These are phyloP conservation scores for Nilaparvata lugens DNA, from an alignment of 1,140 invertebrate species.

Conservation along the genomic window DNA sequence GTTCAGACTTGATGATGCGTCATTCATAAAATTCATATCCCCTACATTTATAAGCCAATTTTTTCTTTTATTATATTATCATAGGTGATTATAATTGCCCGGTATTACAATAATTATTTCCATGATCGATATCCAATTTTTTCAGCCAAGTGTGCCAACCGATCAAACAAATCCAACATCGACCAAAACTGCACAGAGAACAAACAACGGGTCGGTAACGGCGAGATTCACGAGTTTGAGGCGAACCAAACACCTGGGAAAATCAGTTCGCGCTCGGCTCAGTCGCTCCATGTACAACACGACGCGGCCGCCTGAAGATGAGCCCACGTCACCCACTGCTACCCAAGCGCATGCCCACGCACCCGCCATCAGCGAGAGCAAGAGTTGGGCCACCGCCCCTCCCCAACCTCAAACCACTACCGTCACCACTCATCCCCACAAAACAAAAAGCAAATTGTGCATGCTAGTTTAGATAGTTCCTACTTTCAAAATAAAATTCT, in stretches of 20 bases:
- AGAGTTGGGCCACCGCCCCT: not conserved
- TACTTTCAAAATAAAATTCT: too few relatives aligned
- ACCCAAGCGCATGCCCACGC: too few relatives aligned
- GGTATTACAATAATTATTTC: too few relatives aligned
- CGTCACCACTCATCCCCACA: not conserved
- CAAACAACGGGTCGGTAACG: not conserved
- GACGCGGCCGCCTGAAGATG: conserved; percentile 13
- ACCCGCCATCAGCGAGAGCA: not conserved
- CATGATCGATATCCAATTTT: too few relatives aligned
- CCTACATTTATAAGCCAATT: too few relatives aligned
- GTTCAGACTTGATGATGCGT: too few relatives aligned
- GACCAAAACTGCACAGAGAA: not conserved
- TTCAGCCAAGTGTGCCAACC: too few relatives aligned
- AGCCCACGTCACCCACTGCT: not conserved
- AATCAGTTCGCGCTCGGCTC: conserved; percentile 19
- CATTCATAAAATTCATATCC: too few relatives aligned
- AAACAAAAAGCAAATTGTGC: conserved; percentile 16
- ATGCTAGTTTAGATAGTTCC: conserved; percentile 3
- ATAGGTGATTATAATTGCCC: too few relatives aligned
- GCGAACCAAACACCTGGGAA: conserved; percentile 19
- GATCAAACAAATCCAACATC: too few relatives aligned
- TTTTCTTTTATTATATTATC: too few relatives aligned
- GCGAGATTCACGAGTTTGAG: conserved; percentile 26
- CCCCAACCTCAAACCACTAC: not conserved
- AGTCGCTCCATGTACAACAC: conserved; percentile 26